Conservation (phyloP, 2,888 invertebrate genomes). For the Drosophila limbata region DNA sequence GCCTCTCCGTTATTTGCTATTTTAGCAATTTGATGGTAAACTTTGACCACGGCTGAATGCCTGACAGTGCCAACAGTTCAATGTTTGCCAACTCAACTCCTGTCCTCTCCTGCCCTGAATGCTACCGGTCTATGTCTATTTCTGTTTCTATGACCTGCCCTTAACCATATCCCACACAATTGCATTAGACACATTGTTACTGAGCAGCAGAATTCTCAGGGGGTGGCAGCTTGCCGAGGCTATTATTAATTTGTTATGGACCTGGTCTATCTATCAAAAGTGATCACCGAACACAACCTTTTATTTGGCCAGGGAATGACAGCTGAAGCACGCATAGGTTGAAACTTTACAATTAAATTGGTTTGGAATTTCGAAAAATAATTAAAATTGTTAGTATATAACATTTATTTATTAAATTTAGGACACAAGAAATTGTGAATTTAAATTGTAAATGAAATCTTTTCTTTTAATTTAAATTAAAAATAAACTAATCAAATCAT, state of each 20-base stretch:
- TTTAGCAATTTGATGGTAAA: conserved; percentile 80
- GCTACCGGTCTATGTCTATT: conserved; percentile 6
- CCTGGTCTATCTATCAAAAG: conserved; percentile 55
- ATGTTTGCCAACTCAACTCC: conserved; percentile 57
- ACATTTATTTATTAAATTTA: not conserved
- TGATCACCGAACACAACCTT: conserved; percentile 56
- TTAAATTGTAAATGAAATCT: no score
- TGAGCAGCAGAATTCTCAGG: conserved; percentile 18
- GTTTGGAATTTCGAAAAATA: not conserved
- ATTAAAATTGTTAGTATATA: not conserved
- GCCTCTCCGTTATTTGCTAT: conserved; percentile 80
- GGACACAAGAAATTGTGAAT: no score
- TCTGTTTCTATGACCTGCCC: conserved; percentile 1
- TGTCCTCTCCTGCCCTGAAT: conserved; percentile 21
- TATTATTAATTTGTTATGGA: conserved; percentile 73
- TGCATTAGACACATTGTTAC: conserved; percentile 56
- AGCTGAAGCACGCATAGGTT: conserved; percentile 35
- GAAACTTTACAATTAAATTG: conserved; percentile 12
- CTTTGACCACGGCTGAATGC: conserved; percentile 68
- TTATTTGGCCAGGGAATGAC: conserved; percentile 25
- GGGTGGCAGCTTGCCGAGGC: conserved; percentile 42
- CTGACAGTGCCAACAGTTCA: conserved; percentile 49
- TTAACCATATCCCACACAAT: conserved; percentile 46
- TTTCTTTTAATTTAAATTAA: no score
- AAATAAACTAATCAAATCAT: no score